phyloP scores from a whole-genome alignment of 2,888 invertebrate species.

The Thecocarcelia acutangulata region DNA sequence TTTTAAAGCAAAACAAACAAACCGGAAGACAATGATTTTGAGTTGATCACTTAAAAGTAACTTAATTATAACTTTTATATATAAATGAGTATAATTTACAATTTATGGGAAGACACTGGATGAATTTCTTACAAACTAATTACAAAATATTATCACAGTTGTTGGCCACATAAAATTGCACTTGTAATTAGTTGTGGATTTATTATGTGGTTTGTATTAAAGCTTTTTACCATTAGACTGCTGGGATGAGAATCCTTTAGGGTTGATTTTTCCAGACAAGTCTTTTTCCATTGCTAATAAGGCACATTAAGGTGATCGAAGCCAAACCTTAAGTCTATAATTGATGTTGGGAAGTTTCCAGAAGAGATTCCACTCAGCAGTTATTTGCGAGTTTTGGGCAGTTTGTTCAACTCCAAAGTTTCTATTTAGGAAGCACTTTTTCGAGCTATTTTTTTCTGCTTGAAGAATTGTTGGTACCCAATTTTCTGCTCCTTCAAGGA shows the following conservation, averaged over 20 bases:
- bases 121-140: no score
- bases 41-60: conserved; percentile 49
- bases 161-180: conserved; percentile 26
- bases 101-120: no score
- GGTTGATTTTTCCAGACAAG: neutral
- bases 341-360: neutral
- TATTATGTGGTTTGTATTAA: conserved; percentile 27
- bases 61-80: neutral
- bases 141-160: conserved; percentile 53
- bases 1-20: conserved; percentile 70
- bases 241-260: neutral
- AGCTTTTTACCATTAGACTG: conserved; percentile 51
- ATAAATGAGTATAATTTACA: neutral
- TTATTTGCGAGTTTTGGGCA: no score
- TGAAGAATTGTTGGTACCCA: neutral
- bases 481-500: neutral
- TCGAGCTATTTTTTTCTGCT: conserved; percentile 3
- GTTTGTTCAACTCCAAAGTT: conserved; percentile 12
- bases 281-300: conserved; percentile 28
- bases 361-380: conserved; percentile 16
- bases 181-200: neutral
- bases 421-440: conserved; percentile 16
- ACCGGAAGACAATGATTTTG: conserved; percentile 70
- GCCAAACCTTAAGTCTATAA: conserved; percentile 19
- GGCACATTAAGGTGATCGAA: conserved; percentile 53